These are phyloP conservation scores for Etheostoma cragini DNA, from an alignment of 2,113 vertebrate species.

Conservation along the genomic window DNA sequence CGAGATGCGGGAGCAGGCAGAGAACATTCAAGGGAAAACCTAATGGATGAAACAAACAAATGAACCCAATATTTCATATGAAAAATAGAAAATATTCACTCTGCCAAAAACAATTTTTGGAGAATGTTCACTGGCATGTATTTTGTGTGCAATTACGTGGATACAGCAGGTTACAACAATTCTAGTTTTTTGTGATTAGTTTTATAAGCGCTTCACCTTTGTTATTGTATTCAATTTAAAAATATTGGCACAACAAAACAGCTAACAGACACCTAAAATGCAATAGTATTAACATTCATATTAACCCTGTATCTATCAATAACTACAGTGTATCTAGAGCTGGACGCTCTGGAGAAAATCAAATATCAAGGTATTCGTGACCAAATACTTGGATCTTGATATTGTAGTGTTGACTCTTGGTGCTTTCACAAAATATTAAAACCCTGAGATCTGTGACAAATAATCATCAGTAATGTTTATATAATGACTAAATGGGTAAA, in stretches of 20 bases:
- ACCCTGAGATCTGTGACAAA: no score
- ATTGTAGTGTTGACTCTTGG: no score
- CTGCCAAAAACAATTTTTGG: background rate
- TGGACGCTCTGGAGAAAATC: no score
- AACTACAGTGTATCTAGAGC: slow-evolving; percentile 85
- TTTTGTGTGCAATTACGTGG: background rate
- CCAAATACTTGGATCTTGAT: no score
- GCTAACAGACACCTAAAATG: background rate
- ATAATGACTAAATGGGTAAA: no score
- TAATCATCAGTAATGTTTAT: no score
- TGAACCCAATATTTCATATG: background rate
- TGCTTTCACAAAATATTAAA: no score
- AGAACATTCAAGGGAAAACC: slow-evolving; percentile 97
- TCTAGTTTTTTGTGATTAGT: background rate
- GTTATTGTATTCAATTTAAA: background rate
- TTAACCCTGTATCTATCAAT: background rate
- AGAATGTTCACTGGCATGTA: background rate
- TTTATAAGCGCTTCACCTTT: background rate
- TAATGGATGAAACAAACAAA: slow-evolving; percentile 57
- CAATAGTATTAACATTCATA: background rate
- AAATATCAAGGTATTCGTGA: no score
- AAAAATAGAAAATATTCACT: background rate
- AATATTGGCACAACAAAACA: background rate
- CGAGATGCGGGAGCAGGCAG: slow-evolving; percentile 95
- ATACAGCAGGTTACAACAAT: background rate